Conservation (phyloP, 2,113 vertebrate genomes). For the Mormyrus iriodes region DNA sequence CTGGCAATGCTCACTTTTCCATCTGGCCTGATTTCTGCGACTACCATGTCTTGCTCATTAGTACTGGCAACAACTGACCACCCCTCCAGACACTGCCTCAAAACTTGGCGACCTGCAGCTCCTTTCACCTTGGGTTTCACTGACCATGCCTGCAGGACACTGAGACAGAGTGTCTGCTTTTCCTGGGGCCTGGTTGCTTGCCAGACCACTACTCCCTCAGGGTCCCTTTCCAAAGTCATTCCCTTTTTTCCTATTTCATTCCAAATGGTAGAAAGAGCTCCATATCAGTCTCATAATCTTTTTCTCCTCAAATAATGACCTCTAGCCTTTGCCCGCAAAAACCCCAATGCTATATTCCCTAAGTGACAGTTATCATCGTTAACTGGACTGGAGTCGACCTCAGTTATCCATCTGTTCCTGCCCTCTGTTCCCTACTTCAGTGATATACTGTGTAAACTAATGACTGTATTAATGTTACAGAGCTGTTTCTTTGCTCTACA, state of each 20-base stretch:
- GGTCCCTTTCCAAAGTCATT: neutral
- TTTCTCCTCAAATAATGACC: neutral
- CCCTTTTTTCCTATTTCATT: neutral
- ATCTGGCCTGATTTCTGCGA: neutral
- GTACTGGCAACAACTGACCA: neutral
- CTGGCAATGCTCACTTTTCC: neutral
- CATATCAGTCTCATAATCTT: neutral
- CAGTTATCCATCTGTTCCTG: neutral
- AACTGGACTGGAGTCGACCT: neutral
- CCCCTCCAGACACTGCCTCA: neutral
- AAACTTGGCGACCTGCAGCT: neutral
- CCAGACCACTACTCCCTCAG: neutral
- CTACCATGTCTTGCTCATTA: neutral
- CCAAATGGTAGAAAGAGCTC: neutral
- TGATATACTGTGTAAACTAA: neutral
- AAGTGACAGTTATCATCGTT: neutral
- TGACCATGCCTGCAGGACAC: constrained; percentile 6
- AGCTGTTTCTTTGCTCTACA: neutral
- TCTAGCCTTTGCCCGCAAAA: neutral
- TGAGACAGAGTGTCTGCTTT: neutral
- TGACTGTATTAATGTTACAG: neutral
- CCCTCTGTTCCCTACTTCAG: neutral
- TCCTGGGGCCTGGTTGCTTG: neutral
- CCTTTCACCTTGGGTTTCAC: neutral
- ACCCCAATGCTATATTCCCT: neutral